Conservation (phyloP, 2,113 vertebrate genomes). For the Strigops habroptila region DNA sequence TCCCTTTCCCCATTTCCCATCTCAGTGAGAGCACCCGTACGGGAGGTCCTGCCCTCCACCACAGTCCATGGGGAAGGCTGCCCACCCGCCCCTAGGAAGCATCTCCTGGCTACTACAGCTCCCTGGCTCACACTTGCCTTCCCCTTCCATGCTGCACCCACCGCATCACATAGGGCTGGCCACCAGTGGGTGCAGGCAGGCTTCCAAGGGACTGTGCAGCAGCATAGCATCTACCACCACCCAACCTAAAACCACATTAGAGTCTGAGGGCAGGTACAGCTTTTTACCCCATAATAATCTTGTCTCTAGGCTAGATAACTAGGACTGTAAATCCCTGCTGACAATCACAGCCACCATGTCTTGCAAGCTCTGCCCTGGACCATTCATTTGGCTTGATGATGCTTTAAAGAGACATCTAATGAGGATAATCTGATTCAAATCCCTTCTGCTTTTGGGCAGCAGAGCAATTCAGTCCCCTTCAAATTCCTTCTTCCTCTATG, state of each 20-base stretch:
- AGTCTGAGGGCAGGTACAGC: slow-evolving; percentile 28
- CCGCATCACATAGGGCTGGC: background rate
- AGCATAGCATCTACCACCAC: accelerated
- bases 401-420: slow-evolving; percentile 58
- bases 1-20: background rate
- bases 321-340: slow-evolving; percentile 44
- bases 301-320: slow-evolving; percentile 50
- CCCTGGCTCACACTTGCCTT: background rate
- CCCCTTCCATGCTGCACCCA: background rate
- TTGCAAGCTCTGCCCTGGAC: slow-evolving; percentile 35
- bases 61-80: background rate
- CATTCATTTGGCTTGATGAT: slow-evolving; percentile 51
- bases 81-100: accelerated
- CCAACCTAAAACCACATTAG: background rate
- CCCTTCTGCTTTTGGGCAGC: slow-evolving; percentile 42
- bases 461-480: slow-evolving; percentile 34
- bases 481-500: slow-evolving; percentile 24
- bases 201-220: background rate
- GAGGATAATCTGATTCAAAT: slow-evolving; percentile 56
- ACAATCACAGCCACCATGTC: slow-evolving; percentile 48
- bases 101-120: background rate
- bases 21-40: background rate
- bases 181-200: background rate
- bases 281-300: slow-evolving; percentile 50
- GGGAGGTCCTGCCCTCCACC: background rate